Evolutionary conservation across 2,888 invertebrate species (phyloP), one percentile per base, ranked within the genome.

Genomic region (Hirtodrosophila alboralis): DNA sequence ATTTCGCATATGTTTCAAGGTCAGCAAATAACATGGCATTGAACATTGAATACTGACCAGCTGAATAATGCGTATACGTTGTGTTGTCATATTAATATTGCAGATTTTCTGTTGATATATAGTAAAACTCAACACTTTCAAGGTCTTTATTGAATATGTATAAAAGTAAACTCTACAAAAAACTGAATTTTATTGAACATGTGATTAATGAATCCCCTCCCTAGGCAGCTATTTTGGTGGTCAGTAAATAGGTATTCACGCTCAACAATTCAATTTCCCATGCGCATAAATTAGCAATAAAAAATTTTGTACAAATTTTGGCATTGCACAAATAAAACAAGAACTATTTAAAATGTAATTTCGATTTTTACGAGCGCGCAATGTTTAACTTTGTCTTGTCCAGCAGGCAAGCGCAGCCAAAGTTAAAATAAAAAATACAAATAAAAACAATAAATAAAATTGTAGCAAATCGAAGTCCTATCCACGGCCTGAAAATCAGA

Each of bases 221-320:
- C 34, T 36, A 27, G 26, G n/a, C 21, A 14, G 38, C 30, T 7
- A 62, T 49, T 53, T 16, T 28, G 44, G 43, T 47, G 23, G 23
- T 23, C 23, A 23, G 8, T 23, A 23, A 3, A 8, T 23, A 23
- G 23, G 23, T 23, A 12, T 21, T 21, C 36, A 41, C 51, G 43
- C 37, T 51, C 37, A 38, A 14, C 28, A 9, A 69, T 67, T 74
- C 72, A 81, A 87, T 76, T 73, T 12, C 43, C 54, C 59, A 80
- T 73, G 83, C 75, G 81, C 89, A 89, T 89, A 88, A 86, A 87
- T 89, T 87, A 84, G 87, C 85, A 77, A 86, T 89, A 84, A 88
- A 87, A 75, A 64, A 8, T n/a, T 73, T 16, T 60, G 48, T 44
- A 30, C 31, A 30, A 23, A 53, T 41, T 49, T 53, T 31, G 28